Conservation (phyloP, 2,113 vertebrate species). For the Pteropus alecto region DNA sequence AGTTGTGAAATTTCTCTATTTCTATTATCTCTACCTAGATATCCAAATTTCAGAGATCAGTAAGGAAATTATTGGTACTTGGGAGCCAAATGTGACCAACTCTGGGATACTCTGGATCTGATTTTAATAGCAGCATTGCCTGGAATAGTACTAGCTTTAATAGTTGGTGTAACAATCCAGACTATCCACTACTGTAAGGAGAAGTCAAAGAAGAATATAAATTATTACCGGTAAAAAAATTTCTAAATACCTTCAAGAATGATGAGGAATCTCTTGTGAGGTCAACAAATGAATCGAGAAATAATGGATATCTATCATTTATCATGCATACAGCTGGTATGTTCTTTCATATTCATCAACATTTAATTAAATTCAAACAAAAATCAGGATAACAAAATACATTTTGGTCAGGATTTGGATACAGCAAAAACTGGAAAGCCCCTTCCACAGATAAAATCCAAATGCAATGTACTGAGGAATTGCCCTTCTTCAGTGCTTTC, state of each 20-base stretch:
- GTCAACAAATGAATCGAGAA: slow-evolving; percentile 18
- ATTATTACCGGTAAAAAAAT: slow-evolving; percentile 61
- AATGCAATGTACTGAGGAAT: not conserved
- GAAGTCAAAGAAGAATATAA: not conserved
- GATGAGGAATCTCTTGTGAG: not conserved
- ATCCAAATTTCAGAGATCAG: slow-evolving; percentile 68
- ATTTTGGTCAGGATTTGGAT: slow-evolving; percentile 24
- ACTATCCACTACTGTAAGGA: slow-evolving; percentile 33
- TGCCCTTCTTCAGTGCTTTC: not conserved
- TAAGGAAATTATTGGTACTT: slow-evolving; percentile 81
- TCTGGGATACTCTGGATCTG: slow-evolving; percentile 79
- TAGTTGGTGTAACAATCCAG: slow-evolving; percentile 50
- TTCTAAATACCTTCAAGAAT: not conserved
- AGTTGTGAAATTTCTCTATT: slow-evolving; percentile 35
- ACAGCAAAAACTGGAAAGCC: not conserved
- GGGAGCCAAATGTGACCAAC: slow-evolving; percentile 77
- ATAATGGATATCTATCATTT: not conserved
- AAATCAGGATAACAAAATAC: not conserved
- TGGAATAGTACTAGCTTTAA: slow-evolving; percentile 61
- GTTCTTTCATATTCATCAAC: slow-evolving; percentile 10
- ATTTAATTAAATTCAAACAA: slow-evolving; percentile 7
- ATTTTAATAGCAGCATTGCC: slow-evolving; percentile 76
- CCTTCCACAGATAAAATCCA: not conserved
- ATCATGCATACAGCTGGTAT: not conserved
- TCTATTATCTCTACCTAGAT: slow-evolving; percentile 71